Evolutionary conservation across 2,797 vertebrate species (phyloP).

Genomic region (Macrochelys suwanniensis): DNA sequence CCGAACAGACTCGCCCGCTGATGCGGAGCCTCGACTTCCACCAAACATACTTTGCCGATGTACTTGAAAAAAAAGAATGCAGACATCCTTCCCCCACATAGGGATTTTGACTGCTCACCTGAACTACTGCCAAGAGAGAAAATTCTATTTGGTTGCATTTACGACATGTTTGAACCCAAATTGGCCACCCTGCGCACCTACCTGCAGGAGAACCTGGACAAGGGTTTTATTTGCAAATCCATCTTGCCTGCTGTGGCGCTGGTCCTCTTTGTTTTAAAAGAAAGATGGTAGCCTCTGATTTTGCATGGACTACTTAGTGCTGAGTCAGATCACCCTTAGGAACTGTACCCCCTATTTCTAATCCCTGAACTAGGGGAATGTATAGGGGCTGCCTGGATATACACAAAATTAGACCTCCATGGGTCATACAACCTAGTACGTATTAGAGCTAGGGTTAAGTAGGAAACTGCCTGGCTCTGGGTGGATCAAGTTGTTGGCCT

Average conservation of each 20-base stretch:
- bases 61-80: not conserved
- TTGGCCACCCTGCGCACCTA: not conserved
- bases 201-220: not conserved
- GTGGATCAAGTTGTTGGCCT: not conserved
- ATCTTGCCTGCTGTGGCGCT: no score
- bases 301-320: no score
- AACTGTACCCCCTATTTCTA: not conserved
- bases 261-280: no score
- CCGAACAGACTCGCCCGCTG: not conserved
- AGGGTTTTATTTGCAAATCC: no score
- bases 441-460: not conserved
- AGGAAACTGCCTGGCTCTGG: not conserved
- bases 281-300: no score
- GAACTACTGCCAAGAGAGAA: not conserved
- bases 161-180: not conserved
- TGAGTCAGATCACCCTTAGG: not conserved
- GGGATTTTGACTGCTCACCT: not conserved
- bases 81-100: not conserved
- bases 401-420: not conserved
- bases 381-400: not conserved
- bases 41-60: not conserved
- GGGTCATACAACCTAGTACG: no score
- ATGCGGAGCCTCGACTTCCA: not conserved
- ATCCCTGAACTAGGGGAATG: not conserved
- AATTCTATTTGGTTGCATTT: not conserved